Conservation (phyloP, 2,113 vertebrate species). For the Galeopterus variegatus region DNA sequence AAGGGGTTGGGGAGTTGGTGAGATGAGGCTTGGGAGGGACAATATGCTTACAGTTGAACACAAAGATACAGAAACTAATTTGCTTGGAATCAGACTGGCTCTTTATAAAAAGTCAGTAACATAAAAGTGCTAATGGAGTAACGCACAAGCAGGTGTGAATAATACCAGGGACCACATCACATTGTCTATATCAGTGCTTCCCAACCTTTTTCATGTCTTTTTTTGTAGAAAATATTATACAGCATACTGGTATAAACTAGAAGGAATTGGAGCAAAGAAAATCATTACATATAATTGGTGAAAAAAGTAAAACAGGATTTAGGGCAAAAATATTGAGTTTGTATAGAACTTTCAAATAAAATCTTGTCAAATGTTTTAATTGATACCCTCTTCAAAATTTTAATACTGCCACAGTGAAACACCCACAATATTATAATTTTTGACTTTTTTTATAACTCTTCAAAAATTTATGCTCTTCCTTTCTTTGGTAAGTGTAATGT, state of each 20-base stretch:
- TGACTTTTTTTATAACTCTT: not conserved
- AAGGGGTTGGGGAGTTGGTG: not conserved
- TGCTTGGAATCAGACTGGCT: not conserved
- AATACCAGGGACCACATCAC: not conserved
- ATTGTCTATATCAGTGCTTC: not conserved
- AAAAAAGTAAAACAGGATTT: slow-evolving; percentile 34
- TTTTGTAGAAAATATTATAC: not conserved
- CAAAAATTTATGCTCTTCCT: not conserved
- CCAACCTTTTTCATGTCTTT: not conserved
- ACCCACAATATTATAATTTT: not conserved
- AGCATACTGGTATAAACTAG: not conserved
- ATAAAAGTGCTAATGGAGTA: not conserved
- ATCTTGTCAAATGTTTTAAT: slow-evolving; percentile 19
- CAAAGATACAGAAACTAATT: not conserved
- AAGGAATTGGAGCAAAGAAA: not conserved
- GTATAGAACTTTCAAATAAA: slow-evolving; percentile 48
- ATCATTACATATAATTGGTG: not conserved
- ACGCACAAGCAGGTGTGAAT: not conserved
- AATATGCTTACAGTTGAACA: not conserved
- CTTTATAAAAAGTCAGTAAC: not conserved
- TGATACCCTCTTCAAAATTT: slow-evolving; percentile 51
- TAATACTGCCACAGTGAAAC: slow-evolving; percentile 9
- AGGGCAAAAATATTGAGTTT: not conserved
- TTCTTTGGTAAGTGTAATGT: not conserved
- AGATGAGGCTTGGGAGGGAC: not conserved